Base-by-base conservation (phyloP, 1,140 invertebrate species). In the Charaxes varanes region DNA sequence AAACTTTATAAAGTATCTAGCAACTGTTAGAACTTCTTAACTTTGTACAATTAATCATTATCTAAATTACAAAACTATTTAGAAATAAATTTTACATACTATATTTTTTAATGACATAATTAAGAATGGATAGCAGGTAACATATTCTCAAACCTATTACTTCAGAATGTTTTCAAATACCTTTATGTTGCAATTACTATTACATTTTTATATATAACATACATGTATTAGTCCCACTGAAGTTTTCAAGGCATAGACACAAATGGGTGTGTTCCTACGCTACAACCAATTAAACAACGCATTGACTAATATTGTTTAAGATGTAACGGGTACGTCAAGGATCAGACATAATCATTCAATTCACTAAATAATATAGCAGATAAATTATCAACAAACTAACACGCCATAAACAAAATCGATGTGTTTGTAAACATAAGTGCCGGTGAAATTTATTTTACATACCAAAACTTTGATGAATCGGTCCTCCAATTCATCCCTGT, bases 401-500 rank as follows among this genome's bases (percentile, higher is more conserved):
- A 14, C 17, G 27, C 14, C 21, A 34, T 59, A 62, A 59, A 62
- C 55, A 62, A 51, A 36, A 58, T 50, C 26, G 34, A 21, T 22
- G 41, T 78, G 77, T 81, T 81, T 81, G 72, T 77, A 81, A 81
- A 81, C 74, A 81, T 66, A 59, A 56, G 58, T 53, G 56, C 70
- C 72, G 72, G 70, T 59, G 37, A 54, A 51, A 54, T 56, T 35
- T 38, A 27, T 34, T 33, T 35, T 33, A 79, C 94, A 93, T 83
- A 97, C 96, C 90, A 97, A 85, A 65, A 97, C 95, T 94, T 96
- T 97, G 50, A 95, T 94, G 83, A 97, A 97, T 54, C 94, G 87
- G 59, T 91, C 90, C 79, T 97, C 96, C 80, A 97, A 86, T 82
- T 97, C 96, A 54, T 87, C 88, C 21, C 92, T 85, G 62, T 96